Percentiles rank a stretch among this genome's conserved stretches.
These are phyloP conservation scores for Phylloscopus trochiloides DNA, from an alignment of 2,113 vertebrate species.

Conservation along the genomic window DNA sequence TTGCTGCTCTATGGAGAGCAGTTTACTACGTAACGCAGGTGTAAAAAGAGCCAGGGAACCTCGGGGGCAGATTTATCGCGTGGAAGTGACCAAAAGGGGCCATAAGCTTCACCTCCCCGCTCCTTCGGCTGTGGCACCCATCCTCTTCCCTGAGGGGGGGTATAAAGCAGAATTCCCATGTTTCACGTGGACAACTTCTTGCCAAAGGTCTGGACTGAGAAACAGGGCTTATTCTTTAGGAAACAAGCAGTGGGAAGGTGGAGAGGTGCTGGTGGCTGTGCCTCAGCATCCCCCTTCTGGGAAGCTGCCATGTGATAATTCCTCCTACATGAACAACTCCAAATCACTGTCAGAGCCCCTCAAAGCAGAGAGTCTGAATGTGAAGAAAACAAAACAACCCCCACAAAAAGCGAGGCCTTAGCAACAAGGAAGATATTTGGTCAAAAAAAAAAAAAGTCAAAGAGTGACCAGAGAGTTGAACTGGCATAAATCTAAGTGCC, in stretches of 20 bases:
- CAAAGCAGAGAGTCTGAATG: neutral
- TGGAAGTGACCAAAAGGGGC: neutral
- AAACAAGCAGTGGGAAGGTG: neutral
- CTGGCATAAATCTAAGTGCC: neutral
- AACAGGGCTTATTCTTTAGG: neutral
- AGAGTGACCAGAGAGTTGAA: neutral
- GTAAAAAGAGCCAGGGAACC: neutral
- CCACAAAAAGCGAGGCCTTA: neutral
- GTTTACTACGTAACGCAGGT: neutral
- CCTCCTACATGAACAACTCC: neutral
- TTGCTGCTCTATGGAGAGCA: accelerated
- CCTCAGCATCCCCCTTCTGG: neutral
- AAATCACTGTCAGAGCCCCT: neutral
- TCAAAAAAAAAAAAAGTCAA: neutral
- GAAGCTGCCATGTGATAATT: neutral
- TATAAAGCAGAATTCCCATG: neutral
- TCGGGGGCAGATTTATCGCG: neutral
- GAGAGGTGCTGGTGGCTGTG: neutral
- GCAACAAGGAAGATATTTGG: neutral
- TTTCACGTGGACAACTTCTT: neutral
- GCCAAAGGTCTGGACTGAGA: neutral
- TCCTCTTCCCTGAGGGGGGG: neutral
- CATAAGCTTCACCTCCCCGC: neutral
- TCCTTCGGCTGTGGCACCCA: neutral
- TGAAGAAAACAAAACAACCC: neutral